Percentiles rank a stretch among this genome's conserved stretches.
Evolutionary conservation across 2,888 invertebrate species (phyloP).

Genomic region (Alloplasta piceator): DNA sequence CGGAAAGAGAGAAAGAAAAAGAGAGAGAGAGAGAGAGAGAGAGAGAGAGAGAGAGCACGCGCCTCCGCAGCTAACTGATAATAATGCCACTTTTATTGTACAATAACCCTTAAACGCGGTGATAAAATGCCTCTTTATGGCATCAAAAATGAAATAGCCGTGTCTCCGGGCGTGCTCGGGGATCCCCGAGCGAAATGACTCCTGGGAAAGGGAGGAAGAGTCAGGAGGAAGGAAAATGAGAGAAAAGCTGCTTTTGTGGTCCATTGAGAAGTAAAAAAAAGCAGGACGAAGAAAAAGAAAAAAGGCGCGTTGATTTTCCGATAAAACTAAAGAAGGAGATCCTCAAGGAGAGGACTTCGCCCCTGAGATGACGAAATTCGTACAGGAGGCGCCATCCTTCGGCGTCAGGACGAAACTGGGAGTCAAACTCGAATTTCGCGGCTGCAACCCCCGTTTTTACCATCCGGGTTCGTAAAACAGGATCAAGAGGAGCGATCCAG

Average conservation of each 20-base stretch:
- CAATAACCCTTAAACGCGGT: slow-evolving; percentile 82
- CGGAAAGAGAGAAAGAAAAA: slow-evolving; percentile 8
- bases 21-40: slow-evolving; percentile 36
- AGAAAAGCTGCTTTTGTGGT: slow-evolving; percentile 45
- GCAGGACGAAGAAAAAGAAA: slow-evolving; percentile 18
- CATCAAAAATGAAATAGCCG: slow-evolving; percentile 81
- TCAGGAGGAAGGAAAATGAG: slow-evolving; percentile 26
- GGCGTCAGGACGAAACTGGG: slow-evolving; percentile 69
- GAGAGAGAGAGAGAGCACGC: slow-evolving; percentile 64
- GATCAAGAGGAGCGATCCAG: not conserved
- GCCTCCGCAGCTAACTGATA: slow-evolving; percentile 80
- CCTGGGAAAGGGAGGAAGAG: slow-evolving; percentile 30
- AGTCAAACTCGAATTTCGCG: slow-evolving; percentile 12
- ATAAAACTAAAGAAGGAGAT: not conserved
- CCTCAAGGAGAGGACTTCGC: not conserved
- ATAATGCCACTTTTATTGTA: slow-evolving; percentile 83
- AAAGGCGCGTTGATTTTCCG: slow-evolving; percentile 8
- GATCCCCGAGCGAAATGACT: slow-evolving; percentile 36
- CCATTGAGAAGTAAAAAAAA: slow-evolving; percentile 27
- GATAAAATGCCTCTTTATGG: slow-evolving; percentile 81
- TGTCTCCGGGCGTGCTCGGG: slow-evolving; percentile 67
- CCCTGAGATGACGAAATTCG: slow-evolving; percentile 24
- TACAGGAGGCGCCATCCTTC: slow-evolving; percentile 77
- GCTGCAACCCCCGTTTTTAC: slow-evolving; percentile 40
- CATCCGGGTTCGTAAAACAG: slow-evolving; percentile 33